Conservation (phyloP, 2,888 invertebrate species). For the Philopedon plagiatum region DNA sequence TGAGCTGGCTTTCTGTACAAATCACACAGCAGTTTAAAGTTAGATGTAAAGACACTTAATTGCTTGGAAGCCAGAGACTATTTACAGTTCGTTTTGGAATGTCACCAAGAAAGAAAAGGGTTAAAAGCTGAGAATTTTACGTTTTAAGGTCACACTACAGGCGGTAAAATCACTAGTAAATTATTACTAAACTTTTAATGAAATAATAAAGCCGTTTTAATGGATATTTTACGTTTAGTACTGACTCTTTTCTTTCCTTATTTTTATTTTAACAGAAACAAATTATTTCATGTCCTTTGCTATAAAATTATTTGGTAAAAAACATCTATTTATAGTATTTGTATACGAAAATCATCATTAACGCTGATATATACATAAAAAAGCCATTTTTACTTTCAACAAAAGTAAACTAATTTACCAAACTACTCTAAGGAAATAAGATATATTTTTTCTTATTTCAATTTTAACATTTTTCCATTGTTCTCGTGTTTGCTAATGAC, state of each 20-base stretch:
- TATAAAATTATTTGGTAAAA: too few species aligned
- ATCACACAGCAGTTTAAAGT: neutral
- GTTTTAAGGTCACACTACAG: neutral
- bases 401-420: neutral
- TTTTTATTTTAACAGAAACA: neutral
- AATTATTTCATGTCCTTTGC: too few species aligned
- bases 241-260: neutral
- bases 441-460: constrained; percentile 16
- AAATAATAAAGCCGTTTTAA: too few species aligned
- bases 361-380: too few species aligned
- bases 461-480: constrained; percentile 27
- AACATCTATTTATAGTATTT: too few species aligned
- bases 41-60: neutral
- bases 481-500: constrained; percentile 23
- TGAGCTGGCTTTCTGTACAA: neutral
- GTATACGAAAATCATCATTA: too few species aligned
- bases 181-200: too few species aligned
- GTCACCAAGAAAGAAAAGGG: neutral
- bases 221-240: too few species aligned
- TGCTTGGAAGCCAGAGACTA: neutral
- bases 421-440: constrained; percentile 4
- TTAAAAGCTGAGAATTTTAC: neutral
- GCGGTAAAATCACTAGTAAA: neutral
- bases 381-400: neutral
- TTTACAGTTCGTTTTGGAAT: neutral